These are phyloP conservation scores for Scytalopus superciliaris DNA, from an alignment of 2,113 vertebrate species.

Conservation along the genomic window DNA sequence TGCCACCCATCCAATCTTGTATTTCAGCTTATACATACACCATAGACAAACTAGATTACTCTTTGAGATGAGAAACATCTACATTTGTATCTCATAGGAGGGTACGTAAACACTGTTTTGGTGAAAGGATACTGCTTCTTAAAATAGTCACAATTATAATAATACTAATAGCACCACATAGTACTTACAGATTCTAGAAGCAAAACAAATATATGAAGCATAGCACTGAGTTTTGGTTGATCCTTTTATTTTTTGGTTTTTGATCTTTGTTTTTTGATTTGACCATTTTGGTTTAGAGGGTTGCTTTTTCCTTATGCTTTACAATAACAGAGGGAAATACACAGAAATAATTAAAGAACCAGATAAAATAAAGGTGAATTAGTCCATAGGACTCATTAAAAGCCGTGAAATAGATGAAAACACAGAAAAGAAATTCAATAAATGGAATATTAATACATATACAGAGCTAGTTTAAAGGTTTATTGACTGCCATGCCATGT, in stretches of 20 bases:
- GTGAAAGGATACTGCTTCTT: neutral
- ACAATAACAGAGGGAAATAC: neutral
- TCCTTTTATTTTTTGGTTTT: no score
- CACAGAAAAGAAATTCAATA: neutral
- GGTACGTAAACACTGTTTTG: neutral
- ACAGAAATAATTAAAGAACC: neutral
- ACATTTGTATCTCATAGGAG: neutral
- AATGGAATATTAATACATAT: neutral
- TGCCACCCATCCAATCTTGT: neutral
- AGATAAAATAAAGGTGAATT: neutral
- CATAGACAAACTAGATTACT: neutral
- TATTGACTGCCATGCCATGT: neutral
- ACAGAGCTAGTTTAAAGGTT: neutral
- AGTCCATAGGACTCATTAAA: neutral
- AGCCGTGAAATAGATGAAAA: neutral
- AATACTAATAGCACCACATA: neutral
- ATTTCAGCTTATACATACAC: neutral
- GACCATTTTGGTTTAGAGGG: neutral
- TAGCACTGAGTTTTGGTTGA: neutral
- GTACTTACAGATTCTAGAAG: neutral
- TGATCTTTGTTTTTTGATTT: no score
- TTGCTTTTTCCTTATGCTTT: neutral
- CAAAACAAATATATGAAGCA: neutral
- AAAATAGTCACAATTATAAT: neutral
- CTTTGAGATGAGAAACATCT: neutral